phyloP scores from a whole-genome alignment of 2,113 vertebrate genomes.

The Oceanites oceanicus region DNA sequence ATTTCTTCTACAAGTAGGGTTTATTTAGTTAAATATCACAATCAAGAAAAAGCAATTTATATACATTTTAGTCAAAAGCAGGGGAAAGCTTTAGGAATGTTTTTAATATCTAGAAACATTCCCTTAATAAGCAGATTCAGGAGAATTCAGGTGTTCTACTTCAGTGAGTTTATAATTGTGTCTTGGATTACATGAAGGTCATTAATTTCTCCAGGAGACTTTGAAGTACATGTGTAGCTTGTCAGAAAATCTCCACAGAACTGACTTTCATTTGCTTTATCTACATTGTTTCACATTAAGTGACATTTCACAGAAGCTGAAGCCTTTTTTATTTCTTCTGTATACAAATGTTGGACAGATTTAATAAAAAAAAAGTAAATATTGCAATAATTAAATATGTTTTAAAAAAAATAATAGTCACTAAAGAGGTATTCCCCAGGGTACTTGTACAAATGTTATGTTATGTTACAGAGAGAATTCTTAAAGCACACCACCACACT shows the following conservation, averaged over 20 bases:
- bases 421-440: not conserved
- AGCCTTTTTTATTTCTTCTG: not conserved
- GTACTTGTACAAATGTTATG: not conserved
- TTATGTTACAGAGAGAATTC: not conserved
- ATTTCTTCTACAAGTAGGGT: not conserved
- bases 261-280: not conserved
- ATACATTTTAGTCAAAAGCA: not conserved
- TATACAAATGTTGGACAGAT: not conserved
- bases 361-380: not conserved
- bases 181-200: not conserved
- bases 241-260: not conserved
- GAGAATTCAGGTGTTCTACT: not conserved
- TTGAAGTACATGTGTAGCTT: not conserved
- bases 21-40: not conserved
- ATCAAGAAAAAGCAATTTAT: not conserved
- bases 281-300: not conserved
- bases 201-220: not conserved
- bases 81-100: not conserved
- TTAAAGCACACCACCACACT: not conserved
- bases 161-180: not conserved
- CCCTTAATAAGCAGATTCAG: not conserved
- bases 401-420: not conserved
- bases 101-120: not conserved
- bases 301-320: not conserved
- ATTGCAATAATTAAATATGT: not conserved